Conservation (phyloP, 1,140 invertebrate species). For the Panagrolaimus sp. region DNA sequence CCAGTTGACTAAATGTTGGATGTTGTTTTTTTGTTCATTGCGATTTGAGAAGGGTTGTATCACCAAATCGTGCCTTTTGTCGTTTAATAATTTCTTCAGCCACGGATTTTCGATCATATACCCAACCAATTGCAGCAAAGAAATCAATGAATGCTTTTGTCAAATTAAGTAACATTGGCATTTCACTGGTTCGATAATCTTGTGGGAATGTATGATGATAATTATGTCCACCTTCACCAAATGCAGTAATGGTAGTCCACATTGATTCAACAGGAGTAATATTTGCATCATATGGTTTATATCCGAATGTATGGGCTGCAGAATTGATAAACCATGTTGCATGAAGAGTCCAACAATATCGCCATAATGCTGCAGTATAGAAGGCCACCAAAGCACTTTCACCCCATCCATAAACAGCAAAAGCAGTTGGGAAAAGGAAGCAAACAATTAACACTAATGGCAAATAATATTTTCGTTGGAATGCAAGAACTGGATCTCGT, state of each 20-base stretch:
- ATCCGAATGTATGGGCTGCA: constrained; percentile 64
- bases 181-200: constrained; percentile 83
- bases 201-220: constrained; percentile 93
- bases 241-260: constrained; percentile 39
- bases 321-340: constrained; percentile 87
- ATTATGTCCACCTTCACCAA: constrained; percentile 47
- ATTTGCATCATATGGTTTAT: constrained; percentile 76
- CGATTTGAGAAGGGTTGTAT: not conserved
- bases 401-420: constrained; percentile 77
- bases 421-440: constrained; percentile 77
- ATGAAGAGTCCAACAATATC: constrained; percentile 80
- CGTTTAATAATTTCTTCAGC: constrained; percentile 42
- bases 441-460: constrained; percentile 74
- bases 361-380: constrained; percentile 75
- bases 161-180: constrained; percentile 72
- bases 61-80: constrained; percentile 39
- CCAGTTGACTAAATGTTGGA: too few relatives aligned
- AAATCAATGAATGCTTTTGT: constrained; percentile 76
- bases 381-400: constrained; percentile 75
- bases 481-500: constrained; percentile 74
- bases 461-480: constrained; percentile 80
- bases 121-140: constrained; percentile 74
- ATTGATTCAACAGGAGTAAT: constrained; percentile 66
- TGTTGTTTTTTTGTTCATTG: constrained; percentile 4
- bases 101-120: constrained; percentile 73